Evolutionary conservation across 2,888 invertebrate species (phyloP), one percentile per base, ranked within the genome.

Genomic region (Maniola hyperantus): DNA sequence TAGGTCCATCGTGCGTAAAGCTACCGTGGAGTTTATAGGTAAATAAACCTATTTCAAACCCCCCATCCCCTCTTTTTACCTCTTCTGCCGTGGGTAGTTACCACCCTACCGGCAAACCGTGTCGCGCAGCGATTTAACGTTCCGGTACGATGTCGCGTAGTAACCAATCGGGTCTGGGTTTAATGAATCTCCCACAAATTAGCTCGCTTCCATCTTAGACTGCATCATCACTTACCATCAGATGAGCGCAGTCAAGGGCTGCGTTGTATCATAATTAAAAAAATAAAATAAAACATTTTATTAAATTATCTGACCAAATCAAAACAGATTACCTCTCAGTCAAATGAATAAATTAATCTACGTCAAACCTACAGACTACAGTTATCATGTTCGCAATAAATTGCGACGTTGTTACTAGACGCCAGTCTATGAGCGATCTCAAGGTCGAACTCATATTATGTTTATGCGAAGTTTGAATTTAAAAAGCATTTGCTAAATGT

Each of bases 401-500:
- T 46, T 48, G 53, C 18, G 34, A 42, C 48, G 39, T 36, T 53
- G 50, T 59, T 33, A 20, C 36, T 55, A 11, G 11, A 51, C 6
- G 33, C 42, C 33, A 13, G 13, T 50, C 11, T 15, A 10, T 10
- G 42, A 57, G 20, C 42, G 2, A 18, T 20, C 15, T 5, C 48
- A 59, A 59, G 59, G 59, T 59, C 44, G n/a, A 11, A 46, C 34
- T 18, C 48, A 48, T 48, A 59, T 11, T 46, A n/a, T 33, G 34
- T 18, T 44, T 8, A 4, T 26, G 58, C 53, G 65, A 66, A 64
- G 0, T 36, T 13, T n/a, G n/a, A 44, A 33, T 20, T 20, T 20
- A 53, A 13, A 26, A 13, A 53, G 5, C 6, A 6, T 26, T 11
- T 20, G n/a, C 11, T 53, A 33, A 53, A 53, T 10, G 33, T 33